These are phyloP conservation scores for Unio pictorum DNA, from an alignment of 2,888 invertebrate genomes.

Conservation along the genomic window DNA sequence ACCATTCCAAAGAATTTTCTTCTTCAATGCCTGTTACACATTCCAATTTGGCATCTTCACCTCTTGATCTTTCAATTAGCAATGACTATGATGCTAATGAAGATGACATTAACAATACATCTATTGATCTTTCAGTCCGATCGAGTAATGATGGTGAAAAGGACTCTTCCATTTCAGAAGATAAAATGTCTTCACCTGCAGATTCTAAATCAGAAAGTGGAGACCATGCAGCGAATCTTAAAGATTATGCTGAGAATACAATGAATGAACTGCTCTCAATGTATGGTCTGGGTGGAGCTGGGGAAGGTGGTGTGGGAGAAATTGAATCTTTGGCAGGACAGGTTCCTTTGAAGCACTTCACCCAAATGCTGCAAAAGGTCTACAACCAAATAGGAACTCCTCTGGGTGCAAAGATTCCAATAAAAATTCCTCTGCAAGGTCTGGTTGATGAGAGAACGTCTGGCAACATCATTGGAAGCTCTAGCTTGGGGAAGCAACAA, in stretches of 20 bases:
- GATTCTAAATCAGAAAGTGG: conserved; percentile 1
- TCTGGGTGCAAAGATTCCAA: conserved; percentile 1
- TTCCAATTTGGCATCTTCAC: conserved; percentile 13
- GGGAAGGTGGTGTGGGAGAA: conserved; percentile 7
- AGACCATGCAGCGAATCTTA: conserved; percentile 69
- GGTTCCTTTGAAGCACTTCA: conserved; percentile 80
- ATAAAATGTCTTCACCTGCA: no score
- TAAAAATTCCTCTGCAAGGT: neutral
- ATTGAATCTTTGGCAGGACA: conserved; percentile 74
- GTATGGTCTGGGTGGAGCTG: conserved; percentile 82
- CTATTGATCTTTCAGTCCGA: conserved; percentile 9
- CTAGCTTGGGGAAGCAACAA: conserved; percentile 4
- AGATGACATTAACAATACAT: conserved; percentile 28
- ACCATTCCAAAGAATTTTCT: conserved; percentile 20
- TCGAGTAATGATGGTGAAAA: conserved; percentile 1
- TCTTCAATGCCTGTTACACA: conserved; percentile 13
- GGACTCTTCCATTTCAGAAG: neutral
- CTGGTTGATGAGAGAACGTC: neutral
- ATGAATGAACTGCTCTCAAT: conserved; percentile 85
- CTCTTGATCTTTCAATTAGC: conserved; percentile 31
- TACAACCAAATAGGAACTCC: conserved; percentile 62
- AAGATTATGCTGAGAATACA: conserved; percentile 85
- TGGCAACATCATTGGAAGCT: neutral
- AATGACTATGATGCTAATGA: conserved; percentile 20
- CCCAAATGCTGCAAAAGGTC: conserved; percentile 71